phyloP scores from a whole-genome alignment of 2,113 vertebrate genomes.

The Mesembrinibis cayennensis region DNA sequence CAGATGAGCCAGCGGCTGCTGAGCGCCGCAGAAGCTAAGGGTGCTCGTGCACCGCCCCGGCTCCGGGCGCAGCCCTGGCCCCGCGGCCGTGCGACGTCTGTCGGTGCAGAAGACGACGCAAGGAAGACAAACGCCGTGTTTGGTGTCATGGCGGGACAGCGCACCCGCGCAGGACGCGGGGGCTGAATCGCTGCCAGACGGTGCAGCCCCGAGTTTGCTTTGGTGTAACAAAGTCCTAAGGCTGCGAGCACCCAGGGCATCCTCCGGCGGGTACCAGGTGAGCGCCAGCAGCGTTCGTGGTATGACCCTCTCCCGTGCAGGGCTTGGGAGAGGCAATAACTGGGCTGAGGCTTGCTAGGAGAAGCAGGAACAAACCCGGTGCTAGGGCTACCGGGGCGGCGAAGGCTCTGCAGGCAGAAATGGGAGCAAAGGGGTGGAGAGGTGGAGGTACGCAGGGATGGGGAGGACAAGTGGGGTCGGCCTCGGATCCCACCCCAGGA shows the following conservation, averaged over 20 bases:
- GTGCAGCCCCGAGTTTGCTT: neutral
- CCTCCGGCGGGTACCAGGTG: neutral
- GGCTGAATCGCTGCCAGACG: neutral
- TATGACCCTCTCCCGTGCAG: too few relatives aligned
- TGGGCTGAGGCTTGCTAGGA: neutral
- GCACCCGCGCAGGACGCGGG: fast-evolving
- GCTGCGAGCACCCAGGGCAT: neutral
- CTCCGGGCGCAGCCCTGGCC: neutral
- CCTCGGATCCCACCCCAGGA: neutral
- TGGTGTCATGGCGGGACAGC: neutral
- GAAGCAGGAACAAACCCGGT: neutral
- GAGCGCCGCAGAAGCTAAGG: neutral
- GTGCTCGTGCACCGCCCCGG: neutral
- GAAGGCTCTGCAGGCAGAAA: neutral
- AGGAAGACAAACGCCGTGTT: neutral
- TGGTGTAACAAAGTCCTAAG: neutral
- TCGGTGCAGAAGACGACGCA: fast-evolving
- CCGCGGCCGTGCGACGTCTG: neutral
- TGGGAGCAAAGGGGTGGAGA: fast-evolving
- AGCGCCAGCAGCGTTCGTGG: fast-evolving
- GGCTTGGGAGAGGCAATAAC: neutral
- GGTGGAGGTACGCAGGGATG: neutral
- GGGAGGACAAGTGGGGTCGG: neutral
- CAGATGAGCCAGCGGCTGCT: neutral
- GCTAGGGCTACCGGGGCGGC: neutral